Base-by-base conservation (phyloP, 2,113 vertebrate genomes). In the Serinus canaria region DNA sequence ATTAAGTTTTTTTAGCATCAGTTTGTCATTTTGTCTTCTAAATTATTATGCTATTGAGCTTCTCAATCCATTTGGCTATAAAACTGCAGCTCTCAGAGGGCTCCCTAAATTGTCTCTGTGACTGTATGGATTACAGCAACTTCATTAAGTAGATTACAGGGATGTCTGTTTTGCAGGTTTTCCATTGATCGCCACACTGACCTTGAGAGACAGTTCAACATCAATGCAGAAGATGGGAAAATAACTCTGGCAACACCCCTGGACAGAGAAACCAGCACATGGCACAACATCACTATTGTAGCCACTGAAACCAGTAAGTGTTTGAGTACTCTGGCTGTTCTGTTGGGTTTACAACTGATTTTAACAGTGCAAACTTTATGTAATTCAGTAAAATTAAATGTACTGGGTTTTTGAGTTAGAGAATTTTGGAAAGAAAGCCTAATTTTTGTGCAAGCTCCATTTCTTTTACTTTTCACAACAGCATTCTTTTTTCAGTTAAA, bases 281-380 rank as follows among this genome's bases (percentile, higher is more conserved):
- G 99, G 99, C 99, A 99, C 98, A 99, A 99, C 97, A 99, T 99
- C 94, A 99, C 99, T 7, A 99, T 99, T 52, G 99, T 99, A 10
- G 99, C 99, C 91, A 99, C 99, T 2, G 99, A 99, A 98, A 98
- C 99, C 90, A 98, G 99, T 99, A 98, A 99, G 99, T 99, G 87
- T 72, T 94, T 95, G 23, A 43, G 67, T 33, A 3, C 64, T 35
- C 37, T 43, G 62, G 16, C 47, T 89, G 24, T 59, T 53, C 41
- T 63, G 4, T 55, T 83, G 11, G 19, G 0, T 49, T 66, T 41
- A 9, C 18, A 58, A 74, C 35, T 35, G 22, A 13, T 88, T 25
- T 41, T 58, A 47, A 13, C 68, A 39, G 9, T 43, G 60, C 41
- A 49, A 87, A 46, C 20, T 19, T 7, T 13, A 7, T 7, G 1